These are phyloP conservation scores for Corbicula japonica DNA, from an alignment of 2,888 invertebrate genomes.

Conservation along the genomic window DNA sequence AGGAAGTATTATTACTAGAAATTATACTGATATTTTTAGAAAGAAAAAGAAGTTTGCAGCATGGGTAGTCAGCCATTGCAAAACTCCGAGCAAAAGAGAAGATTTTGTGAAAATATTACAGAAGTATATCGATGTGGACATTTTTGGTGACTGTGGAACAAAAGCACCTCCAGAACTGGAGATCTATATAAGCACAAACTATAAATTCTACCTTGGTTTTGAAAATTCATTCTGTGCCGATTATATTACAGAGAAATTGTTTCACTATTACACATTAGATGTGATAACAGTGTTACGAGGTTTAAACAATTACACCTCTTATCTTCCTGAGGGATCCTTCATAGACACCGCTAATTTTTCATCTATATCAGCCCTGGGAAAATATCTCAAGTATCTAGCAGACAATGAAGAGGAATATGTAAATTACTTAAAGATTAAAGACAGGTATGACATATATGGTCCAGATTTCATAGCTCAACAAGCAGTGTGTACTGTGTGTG, in stretches of 20 bases:
- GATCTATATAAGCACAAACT: slow-evolving; percentile 28
- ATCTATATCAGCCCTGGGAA: too few relatives aligned
- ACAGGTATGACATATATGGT: slow-evolving; percentile 3
- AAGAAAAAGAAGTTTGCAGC: slow-evolving; percentile 52
- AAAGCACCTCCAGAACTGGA: slow-evolving; percentile 3
- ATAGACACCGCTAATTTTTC: too few relatives aligned
- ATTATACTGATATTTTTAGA: slow-evolving; percentile 48
- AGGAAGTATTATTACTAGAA: neutral
- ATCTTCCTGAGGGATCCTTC: slow-evolving; percentile 81
- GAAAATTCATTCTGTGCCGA: too few relatives aligned
- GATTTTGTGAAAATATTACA: too few relatives aligned
- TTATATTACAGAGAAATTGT: too few relatives aligned
- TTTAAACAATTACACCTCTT: slow-evolving; percentile 74
- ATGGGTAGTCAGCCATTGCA: slow-evolving; percentile 65
- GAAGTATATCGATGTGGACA: slow-evolving; percentile 44
- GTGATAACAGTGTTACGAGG: slow-evolving; percentile 73
- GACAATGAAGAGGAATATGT: too few relatives aligned
- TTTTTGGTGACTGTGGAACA: slow-evolving; percentile 54
- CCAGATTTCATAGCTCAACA: neutral
- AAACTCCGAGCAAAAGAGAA: slow-evolving; percentile 37
- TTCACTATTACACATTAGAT: slow-evolving; percentile 30
- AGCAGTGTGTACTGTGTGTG: slow-evolving; percentile 43
- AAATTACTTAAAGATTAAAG: slow-evolving; percentile 36
- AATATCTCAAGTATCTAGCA: slow-evolving; percentile 58
- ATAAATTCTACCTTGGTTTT: too few relatives aligned